phyloP scores from a whole-genome alignment of 2,797 vertebrate species.

The Melanogrammus aeglefinus region DNA sequence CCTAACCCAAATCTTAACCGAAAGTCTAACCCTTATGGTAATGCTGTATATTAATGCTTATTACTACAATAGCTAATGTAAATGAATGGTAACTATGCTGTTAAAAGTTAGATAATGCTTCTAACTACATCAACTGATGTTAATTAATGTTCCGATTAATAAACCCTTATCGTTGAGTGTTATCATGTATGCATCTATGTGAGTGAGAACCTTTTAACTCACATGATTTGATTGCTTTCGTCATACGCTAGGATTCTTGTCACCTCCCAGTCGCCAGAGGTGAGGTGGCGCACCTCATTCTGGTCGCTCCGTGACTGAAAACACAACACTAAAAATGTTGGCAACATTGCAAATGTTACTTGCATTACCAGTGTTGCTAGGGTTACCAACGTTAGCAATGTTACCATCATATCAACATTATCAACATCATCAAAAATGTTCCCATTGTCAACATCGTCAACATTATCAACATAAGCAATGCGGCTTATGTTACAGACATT shows the following conservation, averaged over 20 bases:
- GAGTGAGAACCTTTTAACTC: constrained; percentile 51
- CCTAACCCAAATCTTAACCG: no score
- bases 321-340: not conserved
- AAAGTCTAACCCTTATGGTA: no score
- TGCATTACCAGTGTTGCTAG: not conserved
- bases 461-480: not conserved
- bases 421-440: no score
- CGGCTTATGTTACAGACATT: not conserved
- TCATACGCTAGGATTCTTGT: constrained; percentile 87
- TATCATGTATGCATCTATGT: not conserved
- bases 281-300: constrained; percentile 84
- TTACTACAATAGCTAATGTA: no score
- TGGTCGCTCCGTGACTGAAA: constrained; percentile 79
- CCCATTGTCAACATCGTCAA: not conserved
- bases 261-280: constrained; percentile 96
- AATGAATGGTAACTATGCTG: no score
- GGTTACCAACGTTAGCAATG: not conserved
- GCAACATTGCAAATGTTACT: not conserved
- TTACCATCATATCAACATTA: no score
- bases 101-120: not conserved
- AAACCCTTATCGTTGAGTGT: no score
- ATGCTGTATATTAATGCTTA: no score
- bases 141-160: not conserved
- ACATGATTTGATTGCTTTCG: constrained; percentile 85
- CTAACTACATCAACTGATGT: not conserved